Base-by-base conservation (phyloP, 2,113 vertebrate species). In the Dicentrarchus labrax region DNA sequence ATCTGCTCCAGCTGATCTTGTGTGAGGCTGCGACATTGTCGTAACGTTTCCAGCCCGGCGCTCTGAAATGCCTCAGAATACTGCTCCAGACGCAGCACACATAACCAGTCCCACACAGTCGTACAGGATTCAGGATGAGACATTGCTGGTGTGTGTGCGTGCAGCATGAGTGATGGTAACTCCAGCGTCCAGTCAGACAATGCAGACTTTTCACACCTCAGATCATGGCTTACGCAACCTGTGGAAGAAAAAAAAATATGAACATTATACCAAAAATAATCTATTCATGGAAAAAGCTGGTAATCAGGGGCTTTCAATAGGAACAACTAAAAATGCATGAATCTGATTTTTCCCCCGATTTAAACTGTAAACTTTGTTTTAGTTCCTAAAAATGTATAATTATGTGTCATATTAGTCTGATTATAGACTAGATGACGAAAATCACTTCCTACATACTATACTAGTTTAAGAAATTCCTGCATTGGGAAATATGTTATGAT, bases 61-160 rank as follows among this genome's bases (percentile, higher is more conserved):
- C 84, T 93, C 64, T 92, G 93, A 54, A 99, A 98, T 24, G 79
- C 91, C 0, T 92, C 83, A 0, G 77, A 72, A n/a, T 99, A 99
- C 91, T 98, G 97, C 47, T 98, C 97, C 3, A 99, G 95, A 36
- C 95, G 97, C 45, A 99, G 93, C 0, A 94, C 88, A 0, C 88
- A 93, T 4, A 99, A 94, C 98, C 98, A 99, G 76, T 96, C 93
- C 0, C 84, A 87, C 65, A 98, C 94, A 0, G 94, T 90, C 10
- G 64, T 72, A 0, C 65, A 67, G 3, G 90, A 93, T 1, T 94
- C 92, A 0, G 90, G 88, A 88, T 96, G 95, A 59, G 90, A 91
- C 93, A 93, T 94, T 80, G 50, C 30, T 39, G 50, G 5, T 66
- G 30, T 41, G 66, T 62, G 71, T 3, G 66, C 3, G 65, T 57